Conservation (phyloP, 2,888 invertebrate genomes). For the Ptychoptera albimana region DNA sequence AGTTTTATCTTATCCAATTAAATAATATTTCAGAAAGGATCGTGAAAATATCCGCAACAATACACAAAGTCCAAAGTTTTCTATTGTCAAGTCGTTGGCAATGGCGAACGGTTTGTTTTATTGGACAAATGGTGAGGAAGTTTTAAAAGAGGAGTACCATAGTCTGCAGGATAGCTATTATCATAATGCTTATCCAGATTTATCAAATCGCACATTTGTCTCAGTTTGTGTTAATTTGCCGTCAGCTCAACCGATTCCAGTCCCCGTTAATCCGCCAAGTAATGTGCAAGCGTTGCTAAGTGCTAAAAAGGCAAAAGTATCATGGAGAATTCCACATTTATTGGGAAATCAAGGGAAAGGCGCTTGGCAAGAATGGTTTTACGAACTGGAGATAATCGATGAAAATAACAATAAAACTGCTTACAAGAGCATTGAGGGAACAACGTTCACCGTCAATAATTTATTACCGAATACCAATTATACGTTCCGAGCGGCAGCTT, state of each 20-base stretch:
- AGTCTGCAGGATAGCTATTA: constrained; percentile 50
- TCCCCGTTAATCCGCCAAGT: constrained; percentile 63
- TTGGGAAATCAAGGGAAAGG: constrained; percentile 55
- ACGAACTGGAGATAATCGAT: constrained; percentile 26
- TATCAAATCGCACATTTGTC: constrained; percentile 32
- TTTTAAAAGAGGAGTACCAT: constrained; percentile 66
- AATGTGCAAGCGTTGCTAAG: constrained; percentile 70
- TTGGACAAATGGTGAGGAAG: constrained; percentile 68
- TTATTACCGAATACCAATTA: constrained; percentile 64
- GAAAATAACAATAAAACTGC: constrained; percentile 22
- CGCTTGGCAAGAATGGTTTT: constrained; percentile 35
- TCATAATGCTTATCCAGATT: constrained; percentile 54
- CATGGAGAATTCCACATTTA: constrained; percentile 68
- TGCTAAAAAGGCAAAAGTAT: constrained; percentile 53
- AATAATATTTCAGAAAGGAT: constrained; percentile 35
- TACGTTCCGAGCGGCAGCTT: constrained; percentile 61
- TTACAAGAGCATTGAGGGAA: constrained; percentile 34
- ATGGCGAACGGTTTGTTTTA: constrained; percentile 64
- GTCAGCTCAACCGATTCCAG: constrained; percentile 61
- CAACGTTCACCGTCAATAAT: constrained; percentile 47
- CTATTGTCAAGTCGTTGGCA: constrained; percentile 57
- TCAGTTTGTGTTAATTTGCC: constrained; percentile 42
- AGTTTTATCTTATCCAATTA: constrained; percentile 27
- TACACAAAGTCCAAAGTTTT: constrained; percentile 58
- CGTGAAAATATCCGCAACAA: constrained; percentile 54